Evolutionary conservation across 2,113 vertebrate genomes (phyloP), one percentile per base, ranked within the genome.

Genomic region (Columba janthina): DNA sequence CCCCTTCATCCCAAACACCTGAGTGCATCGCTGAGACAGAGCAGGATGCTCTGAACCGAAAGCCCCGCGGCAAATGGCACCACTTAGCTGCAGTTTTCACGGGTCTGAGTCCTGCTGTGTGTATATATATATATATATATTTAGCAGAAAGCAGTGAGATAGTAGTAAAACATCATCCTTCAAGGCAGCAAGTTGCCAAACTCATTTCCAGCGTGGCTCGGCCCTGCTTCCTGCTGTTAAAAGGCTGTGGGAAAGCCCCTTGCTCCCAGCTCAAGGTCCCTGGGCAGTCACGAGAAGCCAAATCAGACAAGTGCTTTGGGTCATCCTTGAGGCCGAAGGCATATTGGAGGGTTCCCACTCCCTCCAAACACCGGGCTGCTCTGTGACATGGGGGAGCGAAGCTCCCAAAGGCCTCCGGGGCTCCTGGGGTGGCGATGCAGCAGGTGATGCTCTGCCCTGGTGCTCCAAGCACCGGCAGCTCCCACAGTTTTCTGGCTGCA

Each of bases 231-330:
- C 67, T 2, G 7, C 69, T 53, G 42, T 65, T 24, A 57, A 48
- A 31, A 83, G 65, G 60, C 90, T 90, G 94, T 32, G 3, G 78
- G 79, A 73, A 17, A 69, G 15, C 65, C 66, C 42, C 0, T 5
- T 12, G 31, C 46, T 85, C 44, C 81, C 1, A 0, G 87, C 64
- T 22, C 25, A 1, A 28, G 28, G 75, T 12, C 29, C 2, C 24
- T 0, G 2, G 58, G 24, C 42, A 1, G 11, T 3, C 3, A 0
- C 16, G 7, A 40, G 60, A n/a, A 73, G 57, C 51, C n/a, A 61
- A 40, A 40, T 17, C 19, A 5, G 53, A 11, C 0, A 3, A 82
- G 25, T 46, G 11, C 11, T 54, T 62, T 66, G 61, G 29, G 40
- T 74, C 36, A 54, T 50, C 44, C 12, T 8, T 1, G 2, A 36